These are phyloP conservation scores for Drosophila sucinea DNA, from an alignment of 1,140 invertebrate species.

Conservation along the genomic window DNA sequence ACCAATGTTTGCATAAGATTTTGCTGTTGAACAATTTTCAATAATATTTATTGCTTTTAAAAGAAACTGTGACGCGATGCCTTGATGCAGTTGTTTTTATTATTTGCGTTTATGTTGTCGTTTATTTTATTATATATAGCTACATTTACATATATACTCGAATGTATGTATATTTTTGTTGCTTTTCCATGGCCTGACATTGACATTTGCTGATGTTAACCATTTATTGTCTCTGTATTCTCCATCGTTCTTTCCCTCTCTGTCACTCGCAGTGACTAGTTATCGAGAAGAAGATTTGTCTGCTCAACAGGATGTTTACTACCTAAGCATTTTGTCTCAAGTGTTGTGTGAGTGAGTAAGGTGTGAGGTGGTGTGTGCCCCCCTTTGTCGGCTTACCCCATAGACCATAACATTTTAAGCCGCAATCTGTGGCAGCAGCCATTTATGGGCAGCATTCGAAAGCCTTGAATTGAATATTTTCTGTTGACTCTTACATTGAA, in stretches of 20 bases:
- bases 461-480: constrained; percentile 20
- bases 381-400: constrained; percentile 61
- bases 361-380: background rate
- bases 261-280: background rate
- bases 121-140: constrained; percentile 20
- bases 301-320: constrained; percentile 11
- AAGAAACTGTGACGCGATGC: constrained; percentile 36
- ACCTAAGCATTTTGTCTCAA: constrained; percentile 55
- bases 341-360: constrained; percentile 11
- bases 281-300: constrained; percentile 4
- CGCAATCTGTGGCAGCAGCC: constrained; percentile 49
- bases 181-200: constrained; percentile 69
- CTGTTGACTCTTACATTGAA: constrained; percentile 10
- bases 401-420: constrained; percentile 61
- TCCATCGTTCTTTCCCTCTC: background rate
- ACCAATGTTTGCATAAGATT: constrained; percentile 9
- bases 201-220: constrained; percentile 74
- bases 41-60: constrained; percentile 25
- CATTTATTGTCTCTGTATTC: constrained; percentile 28
- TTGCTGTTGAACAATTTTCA: constrained; percentile 13
- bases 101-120: constrained; percentile 20
- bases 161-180: constrained; percentile 42
- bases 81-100: constrained; percentile 54
- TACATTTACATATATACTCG: background rate
- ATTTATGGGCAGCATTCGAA: constrained; percentile 34